phyloP scores from a whole-genome alignment of 1,140 invertebrate genomes.

The Plodia interpunctella region DNA sequence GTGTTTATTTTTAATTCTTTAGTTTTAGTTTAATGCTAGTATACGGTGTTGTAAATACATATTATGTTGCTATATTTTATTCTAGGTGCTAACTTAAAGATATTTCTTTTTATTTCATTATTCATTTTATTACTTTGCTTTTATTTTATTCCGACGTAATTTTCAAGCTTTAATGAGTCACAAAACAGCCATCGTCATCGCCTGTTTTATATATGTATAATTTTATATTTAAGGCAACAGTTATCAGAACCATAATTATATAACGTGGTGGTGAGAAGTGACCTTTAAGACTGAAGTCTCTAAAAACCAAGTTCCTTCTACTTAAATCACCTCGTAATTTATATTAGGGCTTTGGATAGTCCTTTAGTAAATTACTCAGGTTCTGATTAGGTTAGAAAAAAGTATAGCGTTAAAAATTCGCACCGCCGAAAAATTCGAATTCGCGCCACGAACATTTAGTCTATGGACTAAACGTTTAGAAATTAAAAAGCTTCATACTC shows the following conservation, averaged over 20 bases:
- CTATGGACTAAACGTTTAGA: constrained; percentile 23
- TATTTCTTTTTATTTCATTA: constrained; percentile 40
- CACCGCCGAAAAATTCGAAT: constrained; percentile 56
- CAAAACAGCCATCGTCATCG: constrained; percentile 34
- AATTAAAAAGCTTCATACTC: constrained; percentile 11
- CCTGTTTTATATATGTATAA: constrained; percentile 22
- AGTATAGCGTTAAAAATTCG: constrained; percentile 48
- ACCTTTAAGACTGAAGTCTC: constrained; percentile 54
- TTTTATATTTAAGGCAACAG: constrained; percentile 43
- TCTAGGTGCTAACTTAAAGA: constrained; percentile 62
- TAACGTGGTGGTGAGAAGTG: constrained; percentile 66
- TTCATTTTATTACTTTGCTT: constrained; percentile 31
- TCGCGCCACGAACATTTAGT: constrained; percentile 45
- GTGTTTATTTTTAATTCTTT: constrained; percentile 60
- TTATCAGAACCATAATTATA: constrained; percentile 69
- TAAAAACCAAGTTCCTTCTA: constrained; percentile 65
- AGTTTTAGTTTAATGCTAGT: constrained; percentile 68
- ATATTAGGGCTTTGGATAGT: constrained; percentile 50
- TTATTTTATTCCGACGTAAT: constrained; percentile 25
- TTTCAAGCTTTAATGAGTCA: constrained; percentile 51
- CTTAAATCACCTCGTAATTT: constrained; percentile 78
- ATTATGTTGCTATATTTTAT: constrained; percentile 60
- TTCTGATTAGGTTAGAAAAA: constrained; percentile 76
- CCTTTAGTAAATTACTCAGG: constrained; percentile 77
- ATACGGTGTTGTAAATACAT: constrained; percentile 69